phyloP scores from a whole-genome alignment of 2,888 invertebrate species.

The Limnephilus lunatus region DNA sequence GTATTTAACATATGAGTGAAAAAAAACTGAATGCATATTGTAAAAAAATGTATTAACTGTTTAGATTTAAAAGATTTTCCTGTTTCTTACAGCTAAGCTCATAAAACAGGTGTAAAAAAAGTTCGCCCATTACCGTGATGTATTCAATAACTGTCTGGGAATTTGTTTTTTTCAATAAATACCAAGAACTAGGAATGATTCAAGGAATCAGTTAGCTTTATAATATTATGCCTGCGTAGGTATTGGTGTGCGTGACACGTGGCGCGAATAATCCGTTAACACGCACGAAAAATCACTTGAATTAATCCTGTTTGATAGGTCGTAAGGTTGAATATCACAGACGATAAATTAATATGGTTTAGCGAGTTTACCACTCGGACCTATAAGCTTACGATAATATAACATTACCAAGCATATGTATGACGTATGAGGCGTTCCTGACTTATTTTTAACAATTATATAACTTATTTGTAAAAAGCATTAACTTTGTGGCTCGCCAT shows the following conservation, averaged over 20 bases:
- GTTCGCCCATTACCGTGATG: background rate
- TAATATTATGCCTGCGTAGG: background rate
- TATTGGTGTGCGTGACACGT: background rate
- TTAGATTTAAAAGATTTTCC: no score
- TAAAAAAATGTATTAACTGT: background rate
- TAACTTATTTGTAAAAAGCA: no score
- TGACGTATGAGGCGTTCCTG: no score
- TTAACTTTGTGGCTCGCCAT: no score
- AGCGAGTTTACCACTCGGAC: background rate
- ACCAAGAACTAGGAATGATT: background rate
- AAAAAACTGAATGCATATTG: background rate
- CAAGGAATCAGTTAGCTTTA: background rate
- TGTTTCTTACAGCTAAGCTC: background rate
- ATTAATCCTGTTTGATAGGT: background rate
- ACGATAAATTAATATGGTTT: background rate
- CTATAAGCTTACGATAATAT: no score
- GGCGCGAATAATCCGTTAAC: background rate
- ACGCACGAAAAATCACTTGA: background rate
- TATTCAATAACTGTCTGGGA: background rate
- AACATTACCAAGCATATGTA: no score
- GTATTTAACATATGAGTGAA: background rate
- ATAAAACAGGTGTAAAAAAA: constrained; percentile 5
- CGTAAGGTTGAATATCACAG: background rate
- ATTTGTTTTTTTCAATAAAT: background rate
- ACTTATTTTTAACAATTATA: no score